Percentiles rank a stretch among this genome's conserved stretches.
phyloP scores from a whole-genome alignment of 2,113 vertebrate species.

The Rhipidura dahli region DNA sequence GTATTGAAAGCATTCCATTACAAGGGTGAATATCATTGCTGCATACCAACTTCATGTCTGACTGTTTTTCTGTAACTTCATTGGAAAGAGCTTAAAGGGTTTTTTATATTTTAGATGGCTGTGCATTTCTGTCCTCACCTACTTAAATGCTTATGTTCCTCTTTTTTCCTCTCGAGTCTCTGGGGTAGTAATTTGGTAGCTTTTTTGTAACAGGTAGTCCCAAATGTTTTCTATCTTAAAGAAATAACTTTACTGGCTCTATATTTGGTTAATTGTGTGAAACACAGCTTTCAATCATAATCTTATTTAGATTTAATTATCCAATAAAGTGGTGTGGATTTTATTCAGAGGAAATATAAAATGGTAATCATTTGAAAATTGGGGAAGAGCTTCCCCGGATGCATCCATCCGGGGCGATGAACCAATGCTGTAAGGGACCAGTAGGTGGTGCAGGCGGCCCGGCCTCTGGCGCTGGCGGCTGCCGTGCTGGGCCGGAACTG shows the following conservation, averaged over 20 bases:
- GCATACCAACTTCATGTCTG: not conserved
- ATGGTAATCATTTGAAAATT: not conserved
- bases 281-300: not conserved
- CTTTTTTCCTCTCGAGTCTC: not conserved
- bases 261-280: not conserved
- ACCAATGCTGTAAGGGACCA: not conserved
- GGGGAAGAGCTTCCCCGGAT: not conserved
- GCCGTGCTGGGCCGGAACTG: accelerated
- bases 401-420: not conserved
- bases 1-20: not conserved
- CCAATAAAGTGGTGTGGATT: not conserved
- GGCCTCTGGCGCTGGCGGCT: no score
- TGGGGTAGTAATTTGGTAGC: not conserved
- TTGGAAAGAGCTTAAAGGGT: not conserved
- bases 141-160: not conserved
- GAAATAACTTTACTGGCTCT: not conserved
- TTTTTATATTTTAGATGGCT: not conserved
- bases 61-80: not conserved
- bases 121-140: not conserved
- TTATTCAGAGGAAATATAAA: not conserved
- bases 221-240: not conserved
- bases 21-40: not conserved
- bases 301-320: not conserved
- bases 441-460: conserved; percentile 12
- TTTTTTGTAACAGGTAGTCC: not conserved